Evolutionary conservation across 2,113 vertebrate species (phyloP).

Genomic region (Ammodytes dubius): DNA sequence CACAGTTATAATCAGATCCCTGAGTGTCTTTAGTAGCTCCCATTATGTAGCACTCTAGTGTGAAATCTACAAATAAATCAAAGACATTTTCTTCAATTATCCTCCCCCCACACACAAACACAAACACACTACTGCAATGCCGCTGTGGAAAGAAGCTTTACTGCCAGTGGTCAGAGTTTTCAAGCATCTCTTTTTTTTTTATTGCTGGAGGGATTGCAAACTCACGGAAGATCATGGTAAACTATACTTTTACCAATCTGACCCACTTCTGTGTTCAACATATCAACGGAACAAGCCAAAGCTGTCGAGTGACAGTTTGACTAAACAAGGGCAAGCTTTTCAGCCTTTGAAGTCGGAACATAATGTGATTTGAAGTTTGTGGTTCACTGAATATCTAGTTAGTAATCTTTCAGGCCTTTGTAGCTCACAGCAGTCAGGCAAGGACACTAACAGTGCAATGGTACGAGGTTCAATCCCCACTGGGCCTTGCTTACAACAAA

Average conservation of each 20-base stretch:
- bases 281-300: slow-evolving; percentile 44
- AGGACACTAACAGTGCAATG: not conserved
- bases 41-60: slow-evolving; percentile 13
- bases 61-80: slow-evolving; percentile 24
- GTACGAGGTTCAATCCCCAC: slow-evolving; percentile 17
- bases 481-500: not conserved
- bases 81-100: slow-evolving; percentile 22
- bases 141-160: slow-evolving; percentile 27
- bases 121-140: not conserved
- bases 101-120: slow-evolving; percentile 1
- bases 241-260: slow-evolving; percentile 22
- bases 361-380: slow-evolving; percentile 18
- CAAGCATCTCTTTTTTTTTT: slow-evolving; percentile 19
- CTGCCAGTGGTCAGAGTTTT: slow-evolving; percentile 34
- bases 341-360: slow-evolving; percentile 33
- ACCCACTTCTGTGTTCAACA: slow-evolving; percentile 57
- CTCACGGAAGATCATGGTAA: slow-evolving; percentile 42
- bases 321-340: slow-evolving; percentile 43
- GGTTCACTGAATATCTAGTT: not conserved
- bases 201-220: slow-evolving; percentile 33
- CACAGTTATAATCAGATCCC: not conserved
- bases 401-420: slow-evolving; percentile 13
- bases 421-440: not conserved
- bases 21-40: slow-evolving; percentile 1
- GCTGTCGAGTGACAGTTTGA: slow-evolving; percentile 21